Base-by-base conservation (phyloP, 2,113 vertebrate species). In the Cephalopterus ornatus region DNA sequence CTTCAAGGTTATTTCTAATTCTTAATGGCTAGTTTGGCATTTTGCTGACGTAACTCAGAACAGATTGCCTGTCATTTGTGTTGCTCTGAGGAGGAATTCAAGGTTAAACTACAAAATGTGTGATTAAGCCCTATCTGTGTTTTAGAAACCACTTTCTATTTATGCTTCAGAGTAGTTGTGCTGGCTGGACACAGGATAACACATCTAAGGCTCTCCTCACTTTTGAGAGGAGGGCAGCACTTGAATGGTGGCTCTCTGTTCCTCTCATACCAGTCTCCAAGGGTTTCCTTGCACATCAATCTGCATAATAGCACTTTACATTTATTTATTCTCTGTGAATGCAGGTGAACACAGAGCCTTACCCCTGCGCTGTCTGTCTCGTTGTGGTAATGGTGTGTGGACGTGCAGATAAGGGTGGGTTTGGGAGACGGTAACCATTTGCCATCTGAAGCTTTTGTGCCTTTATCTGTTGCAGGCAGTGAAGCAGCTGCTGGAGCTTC, bases 401-500 rank as follows among this genome's bases (percentile, higher is more conserved):
- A 26, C 62, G 4, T 1, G 14, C 55, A 61, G 79, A 53, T 75
- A 13, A 81, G 47, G 37, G 15, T 30, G 9, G 37, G 35, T 78
- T 84, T 75, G 83, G 74, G 90, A 66, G 59, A 52, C 8, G n/a
- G 59, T 39, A 55, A 3, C 2, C 7, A 41, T 67, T 56, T 81
- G 41, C 91, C 67, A 22, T 18, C 70, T 86, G 58, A 78, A 91
- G 35, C n/a, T 61, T 88, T 88, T 94, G 52, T 88, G 4, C 63
- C 66, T 91, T 80, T 79, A 46, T 92, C 22, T 86, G 1, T 85
- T 58, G 47, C 63, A 99, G 99, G 98, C 99, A 85, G 99, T 99
- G 65, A 99, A 99, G 82, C 99, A 99, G 97, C 97, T 99, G 75
- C 98, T 99, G 94, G 99, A 99, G 97, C 98, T 99, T 68, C 99